Evolutionary conservation across 1,140 invertebrate genomes (phyloP).

Genomic region (Phenacoccus solenopsis): DNA sequence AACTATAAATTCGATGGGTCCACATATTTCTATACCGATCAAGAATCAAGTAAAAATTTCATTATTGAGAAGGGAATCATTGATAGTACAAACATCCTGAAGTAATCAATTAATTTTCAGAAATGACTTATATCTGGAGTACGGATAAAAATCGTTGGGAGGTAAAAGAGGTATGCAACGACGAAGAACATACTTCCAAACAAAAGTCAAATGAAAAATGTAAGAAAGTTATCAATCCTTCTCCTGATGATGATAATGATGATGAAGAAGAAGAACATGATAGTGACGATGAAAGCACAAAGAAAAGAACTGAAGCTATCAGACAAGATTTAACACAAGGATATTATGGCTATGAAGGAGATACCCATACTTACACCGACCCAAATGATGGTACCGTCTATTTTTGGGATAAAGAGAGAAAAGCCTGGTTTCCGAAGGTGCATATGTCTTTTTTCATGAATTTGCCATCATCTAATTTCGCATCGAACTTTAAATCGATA

Average conservation of each 20-base stretch:
- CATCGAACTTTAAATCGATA: background rate
- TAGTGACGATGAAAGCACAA: slow-evolving; percentile 25
- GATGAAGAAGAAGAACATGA: slow-evolving; percentile 33
- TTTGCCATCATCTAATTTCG: background rate
- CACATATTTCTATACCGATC: background rate
- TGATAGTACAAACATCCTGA: no score
- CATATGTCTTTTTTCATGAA: slow-evolving; percentile 18
- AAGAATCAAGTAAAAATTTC: slow-evolving; percentile 8
- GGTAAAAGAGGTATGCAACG: slow-evolving; percentile 38
- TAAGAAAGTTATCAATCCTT: slow-evolving; percentile 14
- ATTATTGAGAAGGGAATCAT: no score
- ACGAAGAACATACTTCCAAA: slow-evolving; percentile 21
- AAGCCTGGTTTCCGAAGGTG: slow-evolving; percentile 93
- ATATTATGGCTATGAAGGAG: slow-evolving; percentile 56
- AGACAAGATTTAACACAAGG: slow-evolving; percentile 34
- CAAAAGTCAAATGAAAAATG: slow-evolving; percentile 14
- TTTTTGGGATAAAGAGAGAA: slow-evolving; percentile 81
- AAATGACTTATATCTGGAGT: slow-evolving; percentile 31
- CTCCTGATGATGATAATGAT: slow-evolving; percentile 29
- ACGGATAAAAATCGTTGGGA: slow-evolving; percentile 47
- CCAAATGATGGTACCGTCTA: slow-evolving; percentile 70
- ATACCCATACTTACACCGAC: slow-evolving; percentile 70
- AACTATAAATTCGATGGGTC: background rate
- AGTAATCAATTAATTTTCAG: no score
- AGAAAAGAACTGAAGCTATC: slow-evolving; percentile 29